Evolutionary conservation across 2,797 vertebrate genomes (phyloP), one percentile per base, ranked within the genome.

Genomic region (Myotis myotis): DNA sequence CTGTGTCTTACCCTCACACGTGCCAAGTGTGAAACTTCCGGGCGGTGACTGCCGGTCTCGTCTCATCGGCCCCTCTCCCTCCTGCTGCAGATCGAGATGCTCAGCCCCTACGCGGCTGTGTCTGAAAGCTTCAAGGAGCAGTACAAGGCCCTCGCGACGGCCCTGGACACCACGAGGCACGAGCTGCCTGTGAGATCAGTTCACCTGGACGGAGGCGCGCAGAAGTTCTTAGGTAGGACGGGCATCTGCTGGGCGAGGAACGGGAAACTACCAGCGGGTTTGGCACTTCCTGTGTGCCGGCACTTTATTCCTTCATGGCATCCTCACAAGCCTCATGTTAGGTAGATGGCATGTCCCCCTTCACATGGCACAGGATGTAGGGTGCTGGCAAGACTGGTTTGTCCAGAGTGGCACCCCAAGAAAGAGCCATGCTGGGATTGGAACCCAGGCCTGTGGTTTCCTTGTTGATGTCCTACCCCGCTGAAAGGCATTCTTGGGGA

Each of bases 101-200:
- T 99, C 81, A 95, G 96, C 57, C 98, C 99, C 12, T 97, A 98
- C 0, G 93, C 98, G 79, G 96, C 98, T 11, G 94, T 96, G 28
- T 97, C 98, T 20, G 87, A 97, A 0, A 83, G 55, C 30, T 99
- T 99, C 89, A 98, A 97, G 82, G 97, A 98, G 3, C 98, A 99
- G 0, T 99, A 99, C 96, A 98, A 96, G 91, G 96, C 62, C 19
- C 99, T 99, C 71, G 99, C 99, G 19, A 94, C 93, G 3, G 98
- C 99, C 19, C 78, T 99, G 93, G 99, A 99, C 96, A 97, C 98
- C 57, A 99, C 98, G 0, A 97, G 98, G 33, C 99, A 99, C 0
- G 98, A 99, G 85, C 98, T 99, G 33, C 99, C 99, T 0, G 95
- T 99, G 44, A 99, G 98, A 91, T 98, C 99, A 20, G 97, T 99